A percentile compares a stretch with the other conserved stretches of the same genome.
Conservation (phyloP, 2,797 vertebrate genomes). For the Rhinella marina region DNA sequence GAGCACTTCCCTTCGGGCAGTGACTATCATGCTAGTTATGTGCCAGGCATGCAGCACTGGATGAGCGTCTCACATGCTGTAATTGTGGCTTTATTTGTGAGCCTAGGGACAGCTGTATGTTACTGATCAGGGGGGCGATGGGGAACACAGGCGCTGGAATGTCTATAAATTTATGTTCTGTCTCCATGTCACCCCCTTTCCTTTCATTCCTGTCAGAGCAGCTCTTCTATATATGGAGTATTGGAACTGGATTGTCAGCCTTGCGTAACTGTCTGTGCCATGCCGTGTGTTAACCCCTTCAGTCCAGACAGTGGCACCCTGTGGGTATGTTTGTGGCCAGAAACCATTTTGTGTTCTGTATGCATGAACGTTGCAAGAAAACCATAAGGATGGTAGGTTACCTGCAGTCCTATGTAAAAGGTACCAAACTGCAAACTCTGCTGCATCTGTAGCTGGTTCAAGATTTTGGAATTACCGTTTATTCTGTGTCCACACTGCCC, state of each 20-base stretch:
- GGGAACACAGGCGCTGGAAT: constrained; percentile 41
- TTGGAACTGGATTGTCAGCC: constrained; percentile 34
- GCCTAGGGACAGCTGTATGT: constrained; percentile 45
- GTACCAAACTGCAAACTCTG: background rate
- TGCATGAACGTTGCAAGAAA: too few relatives aligned
- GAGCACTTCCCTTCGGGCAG: background rate
- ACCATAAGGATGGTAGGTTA: background rate
- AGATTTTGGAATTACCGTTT: too few relatives aligned
- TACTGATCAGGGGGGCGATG: constrained; percentile 1
- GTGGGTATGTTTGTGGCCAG: too few relatives aligned
- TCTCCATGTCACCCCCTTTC: constrained; percentile 43
- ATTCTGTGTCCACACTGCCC: too few relatives aligned
- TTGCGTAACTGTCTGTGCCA: constrained; percentile 35
- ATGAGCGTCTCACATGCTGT: constrained; percentile 11
- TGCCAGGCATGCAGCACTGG: constrained; percentile 7
- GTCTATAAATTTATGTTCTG: constrained; percentile 54
- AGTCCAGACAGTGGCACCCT: background rate
- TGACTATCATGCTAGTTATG: constrained; percentile 17
- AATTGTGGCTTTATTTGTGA: constrained; percentile 48
- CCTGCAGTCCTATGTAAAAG: background rate
- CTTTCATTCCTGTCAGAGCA: constrained; percentile 34
- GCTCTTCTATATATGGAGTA: constrained; percentile 52
- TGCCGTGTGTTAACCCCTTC: constrained; percentile 26
- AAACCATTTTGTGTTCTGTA: background rate
- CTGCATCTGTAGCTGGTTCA: background rate